Evolutionary conservation across 2,113 vertebrate genomes (phyloP), one percentile per base, ranked within the genome.

Genomic region (Rissa tridactyla): DNA sequence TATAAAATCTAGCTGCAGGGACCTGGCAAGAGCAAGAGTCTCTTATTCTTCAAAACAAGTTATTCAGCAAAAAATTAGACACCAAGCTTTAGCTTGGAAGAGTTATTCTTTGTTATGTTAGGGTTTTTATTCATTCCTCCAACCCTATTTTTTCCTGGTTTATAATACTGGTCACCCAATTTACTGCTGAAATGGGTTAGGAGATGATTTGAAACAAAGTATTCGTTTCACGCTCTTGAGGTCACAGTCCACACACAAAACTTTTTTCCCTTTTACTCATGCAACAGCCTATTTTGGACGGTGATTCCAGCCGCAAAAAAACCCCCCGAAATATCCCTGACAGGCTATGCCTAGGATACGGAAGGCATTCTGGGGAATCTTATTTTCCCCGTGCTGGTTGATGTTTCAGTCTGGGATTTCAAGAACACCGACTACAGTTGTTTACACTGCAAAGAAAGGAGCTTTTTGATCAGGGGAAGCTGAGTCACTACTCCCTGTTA

Each of bases 391-490:
- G 76, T 3, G 12, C n/a, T 82, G 73, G 73, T 66, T 92, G 80
- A 93, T 90, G 62, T 94, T 97, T 91, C 77, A 92, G 58, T 64
- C 87, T 95, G 81, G 72, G 81, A 61, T 77, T 95, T 95, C 89
- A 97, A 88, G 91, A 96, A 73, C 54, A 96, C 84, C 7, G 7
- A 68, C 91, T 93, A 21, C 77, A 75, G 73, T 94, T 96, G 94
- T 92, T 94, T 92, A 94, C 87, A 96, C 82, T 89, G 87, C 70
- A 88, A 86, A 96, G 91, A 98, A 96, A 82, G 81, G 83, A 91
- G 88, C 89, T 94, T 97, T 97, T 96, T 97, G 92, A 97, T 96
- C 75, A 81, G 87, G 92, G 95, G 86, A 94, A 96, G 94, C 94
- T 97, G 85, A 96, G 96, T 97, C 88, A 95, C 75, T 90, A 85